phyloP scores from a whole-genome alignment of 1,140 invertebrate species.

The Leptinotarsa undecemlineata region DNA sequence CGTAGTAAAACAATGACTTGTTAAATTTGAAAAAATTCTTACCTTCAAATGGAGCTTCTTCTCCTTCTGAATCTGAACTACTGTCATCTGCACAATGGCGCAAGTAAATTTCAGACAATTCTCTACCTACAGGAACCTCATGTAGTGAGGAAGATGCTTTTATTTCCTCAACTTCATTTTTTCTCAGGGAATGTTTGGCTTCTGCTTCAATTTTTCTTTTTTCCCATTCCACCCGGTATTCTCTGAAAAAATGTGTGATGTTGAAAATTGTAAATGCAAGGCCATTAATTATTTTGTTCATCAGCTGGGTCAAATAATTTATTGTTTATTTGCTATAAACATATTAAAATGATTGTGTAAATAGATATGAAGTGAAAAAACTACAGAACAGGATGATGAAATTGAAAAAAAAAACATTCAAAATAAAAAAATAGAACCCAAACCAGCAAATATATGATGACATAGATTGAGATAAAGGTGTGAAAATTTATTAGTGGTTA shows the following conservation, averaged over 20 bases:
- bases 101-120: constrained; percentile 70
- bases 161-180: constrained; percentile 31
- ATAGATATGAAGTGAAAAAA: too few species aligned
- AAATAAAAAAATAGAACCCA: too few species aligned
- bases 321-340: too few species aligned
- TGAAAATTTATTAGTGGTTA: too few species aligned
- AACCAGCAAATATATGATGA: too few species aligned
- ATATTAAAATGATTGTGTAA: too few species aligned
- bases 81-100: constrained; percentile 72
- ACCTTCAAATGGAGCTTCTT: constrained; percentile 48
- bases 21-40: background rate
- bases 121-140: constrained; percentile 60
- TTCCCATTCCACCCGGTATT: constrained; percentile 74
- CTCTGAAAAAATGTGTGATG: constrained; percentile 58
- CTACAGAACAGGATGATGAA: too few species aligned
- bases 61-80: constrained; percentile 73
- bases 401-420: too few species aligned
- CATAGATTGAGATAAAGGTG: too few species aligned
- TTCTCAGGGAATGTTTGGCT: constrained; percentile 56
- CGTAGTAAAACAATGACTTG: background rate
- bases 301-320: too few species aligned
- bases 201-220: constrained; percentile 64
- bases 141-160: constrained; percentile 49
- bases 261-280: background rate
- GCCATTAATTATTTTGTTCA: too few species aligned